Conservation (phyloP, 2,113 vertebrate genomes). For the Crotalus horridus region DNA sequence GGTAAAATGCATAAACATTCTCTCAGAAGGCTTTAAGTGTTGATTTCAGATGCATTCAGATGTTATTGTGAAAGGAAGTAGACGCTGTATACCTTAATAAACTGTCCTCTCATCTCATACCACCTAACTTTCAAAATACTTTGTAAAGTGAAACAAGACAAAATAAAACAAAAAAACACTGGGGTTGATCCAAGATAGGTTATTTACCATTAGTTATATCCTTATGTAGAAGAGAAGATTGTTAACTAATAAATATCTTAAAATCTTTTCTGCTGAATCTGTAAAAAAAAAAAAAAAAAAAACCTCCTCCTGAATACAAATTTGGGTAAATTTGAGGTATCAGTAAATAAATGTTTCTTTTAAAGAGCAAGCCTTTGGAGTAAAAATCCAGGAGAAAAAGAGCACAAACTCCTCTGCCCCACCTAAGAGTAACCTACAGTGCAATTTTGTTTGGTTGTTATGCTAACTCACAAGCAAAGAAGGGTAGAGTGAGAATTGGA, state of each 20-base stretch:
- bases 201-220: neutral
- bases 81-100: too few species aligned
- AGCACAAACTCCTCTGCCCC: neutral
- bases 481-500: neutral
- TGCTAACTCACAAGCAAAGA: neutral
- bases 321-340: too few species aligned
- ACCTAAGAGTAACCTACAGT: neutral
- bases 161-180: neutral
- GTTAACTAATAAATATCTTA: neutral
- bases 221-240: neutral
- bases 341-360: neutral
- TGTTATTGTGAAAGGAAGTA: neutral
- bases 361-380: neutral
- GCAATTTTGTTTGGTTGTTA: neutral
- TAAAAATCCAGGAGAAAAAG: neutral
- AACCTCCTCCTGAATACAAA: neutral
- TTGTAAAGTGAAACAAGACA: neutral
- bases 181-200: neutral
- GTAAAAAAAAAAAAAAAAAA: neutral
- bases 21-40: neutral
- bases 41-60: neutral
- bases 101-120: neutral
- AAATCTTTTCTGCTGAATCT: neutral
- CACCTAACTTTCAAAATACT: neutral
- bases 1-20: neutral